These are phyloP conservation scores for Sebastes fasciatus DNA, from an alignment of 2,113 vertebrate species.

Conservation along the genomic window DNA sequence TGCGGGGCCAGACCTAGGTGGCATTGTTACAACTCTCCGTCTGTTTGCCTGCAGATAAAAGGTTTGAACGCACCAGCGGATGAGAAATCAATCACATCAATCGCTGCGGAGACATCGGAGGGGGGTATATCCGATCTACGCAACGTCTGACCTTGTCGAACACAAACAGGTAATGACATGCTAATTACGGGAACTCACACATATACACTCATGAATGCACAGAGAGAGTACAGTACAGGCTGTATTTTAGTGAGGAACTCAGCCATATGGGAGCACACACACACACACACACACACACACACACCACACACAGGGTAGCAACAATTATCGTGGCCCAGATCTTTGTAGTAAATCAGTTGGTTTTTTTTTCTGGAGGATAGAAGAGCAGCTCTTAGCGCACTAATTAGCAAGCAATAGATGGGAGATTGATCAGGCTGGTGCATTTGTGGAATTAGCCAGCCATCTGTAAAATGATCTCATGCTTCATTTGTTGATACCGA, in stretches of 20 bases:
- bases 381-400: constrained; percentile 59
- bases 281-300: constrained; percentile 21
- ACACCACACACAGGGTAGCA: constrained; percentile 2
- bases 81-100: constrained; percentile 66
- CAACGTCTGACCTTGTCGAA: constrained; percentile 71
- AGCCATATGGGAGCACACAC: constrained; percentile 65
- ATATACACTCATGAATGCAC: constrained; percentile 15
- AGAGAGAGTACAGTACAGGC: not conserved
- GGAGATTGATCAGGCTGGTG: constrained; percentile 79
- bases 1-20: constrained; percentile 65
- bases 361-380: constrained; percentile 41
- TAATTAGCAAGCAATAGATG: constrained; percentile 80
- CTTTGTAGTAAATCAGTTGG: constrained; percentile 66
- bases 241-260: constrained; percentile 23
- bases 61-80: constrained; percentile 51
- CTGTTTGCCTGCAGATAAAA: constrained; percentile 69
- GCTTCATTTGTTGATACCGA: constrained; percentile 77
- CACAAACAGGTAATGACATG: constrained; percentile 71
- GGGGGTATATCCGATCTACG: constrained; percentile 47
- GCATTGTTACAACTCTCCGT: constrained; percentile 74
- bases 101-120: constrained; percentile 32
- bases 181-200: constrained; percentile 57
- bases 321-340: constrained; percentile 68
- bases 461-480: constrained; percentile 83
- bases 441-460: constrained; percentile 82